Conservation (phyloP, 2,113 vertebrate species). For the Archilochus colubris region DNA sequence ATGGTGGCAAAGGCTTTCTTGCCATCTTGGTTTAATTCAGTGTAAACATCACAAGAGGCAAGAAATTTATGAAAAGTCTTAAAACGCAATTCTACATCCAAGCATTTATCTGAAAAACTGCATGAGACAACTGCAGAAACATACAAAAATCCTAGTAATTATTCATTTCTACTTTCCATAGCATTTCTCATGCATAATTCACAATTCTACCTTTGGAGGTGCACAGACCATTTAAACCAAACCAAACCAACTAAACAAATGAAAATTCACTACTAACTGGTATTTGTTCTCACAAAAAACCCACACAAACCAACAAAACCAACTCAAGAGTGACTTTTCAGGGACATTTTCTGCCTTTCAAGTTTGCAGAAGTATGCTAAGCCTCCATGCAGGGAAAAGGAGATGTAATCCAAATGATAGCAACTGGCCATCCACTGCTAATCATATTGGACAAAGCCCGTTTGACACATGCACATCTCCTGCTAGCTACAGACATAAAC, state of each 20-base stretch:
- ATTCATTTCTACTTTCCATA: not conserved
- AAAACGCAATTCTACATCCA: not conserved
- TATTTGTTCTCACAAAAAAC: not conserved
- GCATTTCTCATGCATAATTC: not conserved
- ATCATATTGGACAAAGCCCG: not conserved
- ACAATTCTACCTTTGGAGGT: not conserved
- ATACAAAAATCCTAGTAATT: not conserved
- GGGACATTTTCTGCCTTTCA: not conserved
- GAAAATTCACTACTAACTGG: not conserved
- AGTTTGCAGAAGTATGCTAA: not conserved
- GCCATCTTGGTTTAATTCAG: not conserved
- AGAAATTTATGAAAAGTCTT: not conserved
- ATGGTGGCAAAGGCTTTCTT: not conserved
- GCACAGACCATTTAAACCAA: not conserved
- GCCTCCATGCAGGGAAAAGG: not conserved
- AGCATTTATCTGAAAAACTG: not conserved
- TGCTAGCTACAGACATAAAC: not conserved
- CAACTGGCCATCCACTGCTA: not conserved
- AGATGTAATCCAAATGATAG: not conserved
- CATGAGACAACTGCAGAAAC: not conserved
- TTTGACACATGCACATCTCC: not conserved
- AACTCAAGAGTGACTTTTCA: not conserved
- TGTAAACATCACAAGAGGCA: not conserved
- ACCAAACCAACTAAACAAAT: not conserved
- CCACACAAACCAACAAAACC: too few species aligned